Evolutionary conservation across 2,888 invertebrate genomes (phyloP), one percentile per base, ranked within the genome.

Genomic region (Drosophila nigricruria): DNA sequence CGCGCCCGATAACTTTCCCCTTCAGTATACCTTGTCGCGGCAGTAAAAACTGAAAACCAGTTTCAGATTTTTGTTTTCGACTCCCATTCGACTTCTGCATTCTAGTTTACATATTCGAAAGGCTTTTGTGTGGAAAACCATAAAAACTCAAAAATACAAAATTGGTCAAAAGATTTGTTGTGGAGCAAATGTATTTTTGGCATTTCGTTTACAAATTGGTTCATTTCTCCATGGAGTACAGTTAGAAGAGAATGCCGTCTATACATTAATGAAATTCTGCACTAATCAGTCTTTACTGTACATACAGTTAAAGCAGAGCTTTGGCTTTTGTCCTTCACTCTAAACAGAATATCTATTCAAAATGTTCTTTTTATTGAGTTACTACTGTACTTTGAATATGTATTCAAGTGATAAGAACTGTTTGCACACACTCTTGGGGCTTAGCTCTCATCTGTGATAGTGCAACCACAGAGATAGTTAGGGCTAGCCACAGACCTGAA

Each of bases 21-120:
- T 77, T 77, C 77, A 14, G 67, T 40, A 32, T 49, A 27, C 16
- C 50, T 70, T 67, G 72, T 67, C 67, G 59, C 50, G 32, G 49
- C 5, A 20, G 25, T 30, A n/a, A 80, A 80, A 30, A 12, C 9
- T 30, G 30, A n/a, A 56, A 56, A 56, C 40, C 30, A 30, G 42
- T 42, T 42, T 30, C 67, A 56, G 72, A 71, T 76, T 57, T 34
- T 57, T 23, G 53, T 5, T n/a, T 36, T 25, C n/a, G 53, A 53
- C 36, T 36, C 27, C 5, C 27, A 27, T 27, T 30, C 36, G 18
- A 69, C 76, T 70, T 69, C 76, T 52, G 58, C 69, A 79, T 79
- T 75, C 80, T 60, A 70, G 25, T 77, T 77, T 59, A 32, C 77
- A 79, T 76, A 79, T 76, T 70, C 9, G 70, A 79, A 75, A 77